A percentile compares a stretch with the other conserved stretches of the same genome.
These are phyloP conservation scores for Rhagoletis pomonella DNA, from an alignment of 1,140 invertebrate genomes.

Conservation along the genomic window DNA sequence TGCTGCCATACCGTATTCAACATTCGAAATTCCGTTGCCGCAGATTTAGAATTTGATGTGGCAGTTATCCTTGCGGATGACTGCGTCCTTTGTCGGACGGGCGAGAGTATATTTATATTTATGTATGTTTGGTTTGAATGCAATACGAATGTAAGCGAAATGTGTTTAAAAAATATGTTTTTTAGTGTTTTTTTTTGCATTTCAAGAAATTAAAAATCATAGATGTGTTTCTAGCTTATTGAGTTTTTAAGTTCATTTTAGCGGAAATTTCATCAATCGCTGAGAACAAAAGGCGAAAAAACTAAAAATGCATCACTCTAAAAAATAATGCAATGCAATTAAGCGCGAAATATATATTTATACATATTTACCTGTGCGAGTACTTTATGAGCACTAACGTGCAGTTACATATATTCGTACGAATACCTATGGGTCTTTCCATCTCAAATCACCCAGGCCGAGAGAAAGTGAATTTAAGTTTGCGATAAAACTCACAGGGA, in stretches of 20 bases:
- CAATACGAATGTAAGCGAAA: background rate
- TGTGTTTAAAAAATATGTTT: constrained; percentile 1
- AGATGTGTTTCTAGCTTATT: constrained; percentile 49
- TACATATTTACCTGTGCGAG: background rate
- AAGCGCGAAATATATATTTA: background rate
- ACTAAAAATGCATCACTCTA: background rate
- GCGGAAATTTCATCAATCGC: constrained; percentile 25
- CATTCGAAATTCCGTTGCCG: constrained; percentile 26
- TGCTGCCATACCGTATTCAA: background rate
- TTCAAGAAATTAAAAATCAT: constrained; percentile 16
- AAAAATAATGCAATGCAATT: constrained; percentile 36
- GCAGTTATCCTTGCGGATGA: constrained; percentile 48
- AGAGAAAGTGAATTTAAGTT: too few relatives aligned
- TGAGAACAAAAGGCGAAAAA: constrained; percentile 3
- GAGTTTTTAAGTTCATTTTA: constrained; percentile 45
- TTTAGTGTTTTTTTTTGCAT: background rate
- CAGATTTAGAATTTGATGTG: constrained; percentile 26
- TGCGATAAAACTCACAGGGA: too few relatives aligned
- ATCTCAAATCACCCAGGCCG: too few relatives aligned
- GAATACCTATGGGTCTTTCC: too few relatives aligned
- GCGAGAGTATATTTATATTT: background rate
- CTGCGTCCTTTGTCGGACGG: background rate
- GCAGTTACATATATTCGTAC: too few relatives aligned
- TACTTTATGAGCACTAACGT: too few relatives aligned
- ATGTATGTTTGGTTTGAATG: constrained; percentile 2